A percentile compares a stretch with the other conserved stretches of the same genome.
Conservation (phyloP, 2,113 vertebrate genomes). For the Xiphias gladius region DNA sequence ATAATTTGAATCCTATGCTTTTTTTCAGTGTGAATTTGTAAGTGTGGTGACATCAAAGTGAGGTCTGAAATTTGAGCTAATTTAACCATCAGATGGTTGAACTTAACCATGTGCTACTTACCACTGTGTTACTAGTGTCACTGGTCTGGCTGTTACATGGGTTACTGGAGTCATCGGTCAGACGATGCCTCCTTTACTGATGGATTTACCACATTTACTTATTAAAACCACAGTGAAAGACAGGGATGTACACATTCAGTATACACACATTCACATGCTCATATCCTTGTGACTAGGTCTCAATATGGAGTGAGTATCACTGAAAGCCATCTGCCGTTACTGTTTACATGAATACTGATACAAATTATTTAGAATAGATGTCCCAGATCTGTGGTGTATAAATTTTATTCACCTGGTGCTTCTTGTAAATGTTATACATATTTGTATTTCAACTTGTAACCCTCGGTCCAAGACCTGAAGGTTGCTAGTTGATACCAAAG, state of each 20-base stretch:
- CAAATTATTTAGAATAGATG: neutral
- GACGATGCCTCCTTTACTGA: neutral
- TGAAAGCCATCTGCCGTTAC: neutral
- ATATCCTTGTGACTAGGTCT: slow-evolving; percentile 18
- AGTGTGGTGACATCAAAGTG: neutral
- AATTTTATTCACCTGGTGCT: neutral
- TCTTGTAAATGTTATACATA: neutral
- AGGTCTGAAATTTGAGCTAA: neutral
- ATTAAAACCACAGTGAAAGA: slow-evolving; percentile 1
- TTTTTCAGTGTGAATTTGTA: neutral
- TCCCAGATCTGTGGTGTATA: neutral
- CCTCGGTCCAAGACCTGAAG: neutral
- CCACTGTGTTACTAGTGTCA: neutral
- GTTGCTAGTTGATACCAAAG: neutral
- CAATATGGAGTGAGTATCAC: neutral
- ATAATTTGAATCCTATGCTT: neutral
- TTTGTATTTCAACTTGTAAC: neutral
- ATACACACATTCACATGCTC: slow-evolving; percentile 15
- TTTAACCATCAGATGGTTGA: neutral
- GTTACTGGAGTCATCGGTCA: neutral
- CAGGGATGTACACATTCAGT: slow-evolving; percentile 1
- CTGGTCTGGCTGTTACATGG: neutral
- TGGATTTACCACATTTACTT: slow-evolving; percentile 11
- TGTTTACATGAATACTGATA: neutral
- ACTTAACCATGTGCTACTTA: neutral